Evolutionary conservation across 2,888 invertebrate genomes (phyloP), one percentile per base, ranked within the genome.

Genomic region (Hemaris fuciformis): DNA sequence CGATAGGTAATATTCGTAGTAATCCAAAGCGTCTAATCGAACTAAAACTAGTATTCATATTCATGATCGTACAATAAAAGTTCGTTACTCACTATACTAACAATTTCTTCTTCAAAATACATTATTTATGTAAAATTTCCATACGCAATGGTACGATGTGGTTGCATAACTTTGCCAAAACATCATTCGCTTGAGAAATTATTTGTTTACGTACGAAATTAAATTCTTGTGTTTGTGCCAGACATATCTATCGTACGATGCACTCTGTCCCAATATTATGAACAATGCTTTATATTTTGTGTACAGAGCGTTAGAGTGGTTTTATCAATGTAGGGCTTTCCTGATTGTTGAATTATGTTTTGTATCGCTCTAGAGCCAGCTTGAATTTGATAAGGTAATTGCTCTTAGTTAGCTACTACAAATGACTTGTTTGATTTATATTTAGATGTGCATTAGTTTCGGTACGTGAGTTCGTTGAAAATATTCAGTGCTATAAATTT

Each of bases 191-290:
- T 61, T 62, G 62, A 65, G 64, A 70, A 70, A 73, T 75, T 70
- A 71, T 73, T 72, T 68, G 69, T 71, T 71, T 72, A 71, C 70
- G 70, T 73, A 72, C 71, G 69, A 71, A 69, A 69, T 68, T 66
- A 63, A 65, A 76, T 74, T 69, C 70, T 79, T 79, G 79, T 68
- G 65, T 62, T 57, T 61, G 42, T 76, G 75, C 79, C 78, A 79
- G 76, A 62, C 53, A 18, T 27, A 70, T 70, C 69, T 79, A 80
- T 83, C 81, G 81, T 80, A 62, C 83, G 76, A 79, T 79, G 85
- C 80, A 79, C 85, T 71, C 74, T 71, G 77, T 65, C 74, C 81
- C 69, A 80, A 81, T 80, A 83, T 66, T 66, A 38, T 31, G 53
- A 53, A 31, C 53, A 31, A 31, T 53, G 27, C 3, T 27, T 27